A percentile compares a stretch with the other conserved stretches of the same genome.
These are phyloP conservation scores for Corvus moneduloides DNA, from an alignment of 2,113 vertebrate genomes.

Conservation along the genomic window DNA sequence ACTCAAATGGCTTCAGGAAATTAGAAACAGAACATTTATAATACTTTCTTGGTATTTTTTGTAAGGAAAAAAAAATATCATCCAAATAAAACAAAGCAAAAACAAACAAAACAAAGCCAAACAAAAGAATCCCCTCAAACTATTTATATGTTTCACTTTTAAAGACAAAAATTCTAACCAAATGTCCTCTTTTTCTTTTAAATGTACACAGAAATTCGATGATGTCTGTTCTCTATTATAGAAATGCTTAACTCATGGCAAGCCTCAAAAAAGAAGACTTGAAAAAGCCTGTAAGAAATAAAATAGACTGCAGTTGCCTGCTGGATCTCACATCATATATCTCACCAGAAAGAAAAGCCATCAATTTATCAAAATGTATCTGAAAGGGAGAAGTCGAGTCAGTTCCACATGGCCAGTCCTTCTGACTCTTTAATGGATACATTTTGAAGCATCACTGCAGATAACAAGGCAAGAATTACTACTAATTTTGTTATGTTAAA, in stretches of 20 bases:
- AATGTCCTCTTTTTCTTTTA: constrained; percentile 38
- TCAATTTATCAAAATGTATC: constrained; percentile 92
- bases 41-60: not conserved
- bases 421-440: constrained; percentile 78
- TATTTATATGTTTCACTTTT: constrained; percentile 53
- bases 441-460: constrained; percentile 94
- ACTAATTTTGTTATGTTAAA: constrained; percentile 84
- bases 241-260: constrained; percentile 89
- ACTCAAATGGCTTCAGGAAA: constrained; percentile 47
- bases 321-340: constrained; percentile 84
- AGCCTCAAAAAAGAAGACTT: constrained; percentile 79
- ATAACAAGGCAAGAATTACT: constrained; percentile 83
- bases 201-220: constrained; percentile 97
- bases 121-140: not conserved
- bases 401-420: constrained; percentile 49
- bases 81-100: constrained; percentile 34
- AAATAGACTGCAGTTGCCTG: constrained; percentile 76
- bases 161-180: constrained; percentile 48
- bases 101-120: constrained; percentile 29
- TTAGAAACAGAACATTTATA: constrained; percentile 42
- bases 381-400: constrained; percentile 55
- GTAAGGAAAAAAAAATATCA: not conserved
- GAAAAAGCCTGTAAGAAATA: constrained; percentile 70
- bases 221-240: constrained; percentile 99
- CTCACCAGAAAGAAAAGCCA: constrained; percentile 86